phyloP scores from a whole-genome alignment of 2,797 vertebrate genomes.

The Cottoperca gobio region DNA sequence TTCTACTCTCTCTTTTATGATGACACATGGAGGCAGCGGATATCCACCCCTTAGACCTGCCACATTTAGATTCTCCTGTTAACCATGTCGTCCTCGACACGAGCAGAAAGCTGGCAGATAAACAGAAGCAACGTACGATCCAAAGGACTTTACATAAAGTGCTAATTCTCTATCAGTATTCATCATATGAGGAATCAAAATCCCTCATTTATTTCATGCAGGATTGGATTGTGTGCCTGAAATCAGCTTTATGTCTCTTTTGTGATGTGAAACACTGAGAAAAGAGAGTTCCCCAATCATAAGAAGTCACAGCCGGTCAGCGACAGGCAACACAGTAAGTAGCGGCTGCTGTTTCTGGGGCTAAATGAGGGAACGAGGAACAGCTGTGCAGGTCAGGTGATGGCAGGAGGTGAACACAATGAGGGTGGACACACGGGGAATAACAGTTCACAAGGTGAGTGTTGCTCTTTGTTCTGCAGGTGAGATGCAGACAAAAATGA shows the following conservation, averaged over 20 bases:
- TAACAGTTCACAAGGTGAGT: background rate
- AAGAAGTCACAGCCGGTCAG: background rate
- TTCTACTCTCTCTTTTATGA: too few relatives aligned
- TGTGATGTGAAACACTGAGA: slow-evolving; percentile 4
- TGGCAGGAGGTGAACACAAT: background rate
- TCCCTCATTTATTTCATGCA: background rate
- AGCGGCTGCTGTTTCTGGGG: background rate
- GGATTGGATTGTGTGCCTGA: background rate
- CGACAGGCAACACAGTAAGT: background rate
- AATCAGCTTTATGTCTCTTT: slow-evolving; percentile 8
- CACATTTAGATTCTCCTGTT: slow-evolving; percentile 26
- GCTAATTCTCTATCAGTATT: background rate
- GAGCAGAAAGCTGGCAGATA: slow-evolving; percentile 26
- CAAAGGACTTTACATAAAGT: background rate
- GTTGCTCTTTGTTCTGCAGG: background rate
- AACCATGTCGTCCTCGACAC: slow-evolving; percentile 15
- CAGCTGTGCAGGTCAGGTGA: slow-evolving; percentile 4
- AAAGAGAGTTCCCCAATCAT: background rate
- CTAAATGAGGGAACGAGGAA: background rate
- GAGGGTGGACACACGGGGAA: background rate
- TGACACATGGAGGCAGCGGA: too few relatives aligned
- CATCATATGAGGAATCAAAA: background rate
- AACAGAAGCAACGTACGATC: background rate
- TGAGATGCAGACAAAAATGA: background rate
- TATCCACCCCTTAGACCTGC: too few relatives aligned